Conservation (phyloP, 1,140 invertebrate species). For the Drosophila arawakana region DNA sequence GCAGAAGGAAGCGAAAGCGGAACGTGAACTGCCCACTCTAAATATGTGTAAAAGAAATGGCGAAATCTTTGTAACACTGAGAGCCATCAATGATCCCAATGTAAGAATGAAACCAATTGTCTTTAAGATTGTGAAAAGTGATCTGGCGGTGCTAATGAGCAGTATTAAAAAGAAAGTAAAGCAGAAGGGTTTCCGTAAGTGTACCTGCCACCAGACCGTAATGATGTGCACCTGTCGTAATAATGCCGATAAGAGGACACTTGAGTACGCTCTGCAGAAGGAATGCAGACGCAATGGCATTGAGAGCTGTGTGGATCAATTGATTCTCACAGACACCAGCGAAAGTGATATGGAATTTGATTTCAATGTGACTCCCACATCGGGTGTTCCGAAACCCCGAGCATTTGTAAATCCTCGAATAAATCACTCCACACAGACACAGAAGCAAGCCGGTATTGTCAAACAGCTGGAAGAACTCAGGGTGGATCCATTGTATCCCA, state of each 20-base stretch:
- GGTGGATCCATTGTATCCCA: slow-evolving; percentile 28
- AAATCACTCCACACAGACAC: slow-evolving; percentile 62
- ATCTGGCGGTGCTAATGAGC: slow-evolving; percentile 43
- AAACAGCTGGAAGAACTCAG: background rate
- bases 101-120: slow-evolving; percentile 66
- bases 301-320: slow-evolving; percentile 41
- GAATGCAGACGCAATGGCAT: slow-evolving; percentile 53
- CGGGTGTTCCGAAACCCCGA: background rate
- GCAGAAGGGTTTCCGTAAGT: slow-evolving; percentile 66
- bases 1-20: background rate
- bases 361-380: slow-evolving; percentile 64
- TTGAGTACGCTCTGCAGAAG: slow-evolving; percentile 46
- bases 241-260: slow-evolving; percentile 49
- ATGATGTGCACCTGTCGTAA: slow-evolving; percentile 68
- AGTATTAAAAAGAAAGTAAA: slow-evolving; percentile 65
- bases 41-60: slow-evolving; percentile 68
- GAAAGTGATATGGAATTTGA: slow-evolving; percentile 75
- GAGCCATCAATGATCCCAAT: slow-evolving; percentile 35
- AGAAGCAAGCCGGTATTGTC: background rate
- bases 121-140: slow-evolving; percentile 73
- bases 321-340: slow-evolving; percentile 74
- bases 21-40: slow-evolving; percentile 49
- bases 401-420: slow-evolving; percentile 8
- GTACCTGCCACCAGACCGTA: slow-evolving; percentile 66
- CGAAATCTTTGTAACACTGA: slow-evolving; percentile 68